Evolutionary conservation across 2,113 vertebrate species (phyloP), one percentile per base, ranked within the genome.

Genomic region (Pycnonotus jocosus): DNA sequence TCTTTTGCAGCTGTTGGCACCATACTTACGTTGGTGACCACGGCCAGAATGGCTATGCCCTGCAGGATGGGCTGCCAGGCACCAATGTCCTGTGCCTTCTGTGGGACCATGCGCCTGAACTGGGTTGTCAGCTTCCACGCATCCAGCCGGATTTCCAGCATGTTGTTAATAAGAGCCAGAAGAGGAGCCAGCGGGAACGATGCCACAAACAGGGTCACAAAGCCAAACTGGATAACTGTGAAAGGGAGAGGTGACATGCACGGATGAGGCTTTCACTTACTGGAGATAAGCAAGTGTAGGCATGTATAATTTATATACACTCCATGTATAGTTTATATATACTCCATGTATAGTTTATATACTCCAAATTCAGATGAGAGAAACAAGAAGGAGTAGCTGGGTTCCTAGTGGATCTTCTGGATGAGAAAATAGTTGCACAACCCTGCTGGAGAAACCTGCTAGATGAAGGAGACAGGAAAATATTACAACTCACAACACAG

Each of bases 41-140:
- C 99, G 1, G 99, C 99, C 95, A 99, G 88, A 54, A 99, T 98
- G 61, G 99, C 98, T 54, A 99, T 94, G 88, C 98, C 98, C 95
- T 99, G 98, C 92, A 99, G 98, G 95, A 99, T 99, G 88, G 99
- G 99, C 71, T 99, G 99, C 99, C 99, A 99, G 10, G 99, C 99
- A 0, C 99, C 99, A 2, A 99, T 99, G 71, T 99, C 98, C 38
- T 98, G 98, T 23, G 99, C 98, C 92, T 99, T 99, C 70, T 99
- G 98, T 1, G 99, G 98, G 77, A 99, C 97, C 87, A 98, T 94
- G 82, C 99, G 99, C n/a, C 98, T 98, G 96, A 97, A 99, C 62
- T 99, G 99, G 17, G 99, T 99, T 4, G 98, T 99, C 87, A 98
- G 97, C 97, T 99, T 99, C 99, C 99, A 99, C 0, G 98, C 99